Evolutionary conservation across 2,797 vertebrate genomes (phyloP).

Genomic region (Sphenopsis melanotis): DNA sequence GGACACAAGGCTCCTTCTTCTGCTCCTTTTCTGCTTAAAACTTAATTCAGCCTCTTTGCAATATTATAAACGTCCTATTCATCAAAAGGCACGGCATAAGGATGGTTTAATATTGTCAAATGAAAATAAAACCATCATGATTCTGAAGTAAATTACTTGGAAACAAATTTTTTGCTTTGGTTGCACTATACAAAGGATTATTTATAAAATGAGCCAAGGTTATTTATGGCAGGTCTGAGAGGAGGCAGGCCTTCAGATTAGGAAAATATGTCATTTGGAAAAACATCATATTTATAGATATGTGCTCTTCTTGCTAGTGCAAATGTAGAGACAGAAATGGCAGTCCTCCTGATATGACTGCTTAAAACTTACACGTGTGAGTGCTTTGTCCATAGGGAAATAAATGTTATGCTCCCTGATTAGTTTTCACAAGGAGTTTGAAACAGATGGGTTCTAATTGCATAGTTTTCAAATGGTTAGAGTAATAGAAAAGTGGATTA

Average conservation of each 20-base stretch:
- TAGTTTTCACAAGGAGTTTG: neutral
- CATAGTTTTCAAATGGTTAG: neutral
- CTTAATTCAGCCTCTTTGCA: neutral
- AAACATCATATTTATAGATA: neutral
- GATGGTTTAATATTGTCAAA: neutral
- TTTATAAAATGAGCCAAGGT: neutral
- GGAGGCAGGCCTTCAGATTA: neutral
- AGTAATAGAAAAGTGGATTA: neutral
- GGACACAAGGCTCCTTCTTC: neutral
- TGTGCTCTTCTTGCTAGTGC: neutral
- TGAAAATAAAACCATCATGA: neutral
- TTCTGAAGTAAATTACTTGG: neutral
- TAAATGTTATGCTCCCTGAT: neutral
- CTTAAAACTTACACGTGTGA: neutral
- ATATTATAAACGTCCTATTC: neutral
- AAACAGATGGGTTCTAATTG: neutral
- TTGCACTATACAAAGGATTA: neutral
- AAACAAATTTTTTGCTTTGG: neutral
- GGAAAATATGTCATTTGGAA: neutral
- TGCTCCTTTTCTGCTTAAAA: neutral
- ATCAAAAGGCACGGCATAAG: neutral
- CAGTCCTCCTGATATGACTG: neutral
- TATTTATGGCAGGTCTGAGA: neutral
- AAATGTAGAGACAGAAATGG: neutral
- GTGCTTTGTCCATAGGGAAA: neutral